Percentiles rank a stretch among this genome's conserved stretches.
Evolutionary conservation across 2,113 vertebrate genomes (phyloP).

Genomic region (Puma concolor): DNA sequence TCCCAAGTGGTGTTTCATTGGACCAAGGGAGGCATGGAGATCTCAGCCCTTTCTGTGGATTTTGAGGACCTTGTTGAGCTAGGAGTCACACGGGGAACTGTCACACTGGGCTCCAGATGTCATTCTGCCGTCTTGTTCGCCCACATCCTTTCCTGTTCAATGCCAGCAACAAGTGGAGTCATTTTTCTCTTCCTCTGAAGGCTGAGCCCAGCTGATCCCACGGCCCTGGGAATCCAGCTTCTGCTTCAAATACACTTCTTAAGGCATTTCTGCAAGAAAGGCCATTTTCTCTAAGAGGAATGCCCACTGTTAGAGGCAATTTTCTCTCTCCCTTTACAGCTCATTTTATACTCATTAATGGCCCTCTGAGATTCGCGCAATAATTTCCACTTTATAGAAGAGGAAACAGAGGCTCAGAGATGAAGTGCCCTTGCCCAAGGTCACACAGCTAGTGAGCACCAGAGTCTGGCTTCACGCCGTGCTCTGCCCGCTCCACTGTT

Average conservation of each 20-base stretch:
- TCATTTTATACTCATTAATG: constrained; percentile 65
- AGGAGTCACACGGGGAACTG: not conserved
- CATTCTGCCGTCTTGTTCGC: not conserved
- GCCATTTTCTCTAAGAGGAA: not conserved
- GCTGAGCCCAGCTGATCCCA: not conserved
- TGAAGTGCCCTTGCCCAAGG: constrained; percentile 48
- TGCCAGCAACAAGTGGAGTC: no score
- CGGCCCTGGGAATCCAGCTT: not conserved
- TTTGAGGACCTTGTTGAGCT: not conserved
- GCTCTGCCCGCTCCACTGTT: not conserved
- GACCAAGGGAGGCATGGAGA: not conserved
- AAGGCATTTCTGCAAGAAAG: constrained; percentile 31
- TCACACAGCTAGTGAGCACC: constrained; percentile 1
- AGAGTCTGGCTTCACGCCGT: not conserved
- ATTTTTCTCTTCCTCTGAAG: not conserved
- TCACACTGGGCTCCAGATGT: not conserved
- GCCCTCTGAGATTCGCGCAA: constrained; percentile 43
- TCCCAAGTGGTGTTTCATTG: not conserved
- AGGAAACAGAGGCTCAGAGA: constrained; percentile 52
- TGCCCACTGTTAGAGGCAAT: constrained; percentile 38
- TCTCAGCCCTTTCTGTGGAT: not conserved
- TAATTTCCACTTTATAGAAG: constrained; percentile 62
- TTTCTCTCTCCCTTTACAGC: constrained; percentile 48
- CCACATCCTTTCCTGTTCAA: not conserved
- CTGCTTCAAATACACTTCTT: not conserved